Evolutionary conservation across 2,113 vertebrate genomes (phyloP).

Genomic region (Alethe castanea): DNA sequence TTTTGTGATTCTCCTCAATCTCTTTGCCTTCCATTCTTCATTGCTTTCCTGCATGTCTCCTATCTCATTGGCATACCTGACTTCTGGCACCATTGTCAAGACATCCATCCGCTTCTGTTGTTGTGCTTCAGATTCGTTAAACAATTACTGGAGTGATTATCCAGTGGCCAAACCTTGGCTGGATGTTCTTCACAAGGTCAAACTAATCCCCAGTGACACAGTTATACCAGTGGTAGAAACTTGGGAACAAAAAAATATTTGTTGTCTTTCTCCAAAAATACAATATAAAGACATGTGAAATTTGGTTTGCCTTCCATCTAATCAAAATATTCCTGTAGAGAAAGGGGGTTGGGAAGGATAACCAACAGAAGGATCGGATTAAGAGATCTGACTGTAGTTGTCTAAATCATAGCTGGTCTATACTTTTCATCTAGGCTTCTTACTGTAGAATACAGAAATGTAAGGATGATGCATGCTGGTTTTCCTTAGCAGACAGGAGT

Average conservation of each 20-base stretch:
- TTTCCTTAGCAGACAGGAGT: not conserved
- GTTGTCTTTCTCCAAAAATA: not conserved
- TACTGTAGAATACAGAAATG: not conserved
- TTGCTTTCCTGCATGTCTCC: not conserved
- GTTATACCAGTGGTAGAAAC: not conserved
- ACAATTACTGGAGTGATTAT: not conserved
- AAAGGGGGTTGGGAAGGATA: not conserved
- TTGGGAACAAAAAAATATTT: not conserved
- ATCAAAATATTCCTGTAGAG: not conserved
- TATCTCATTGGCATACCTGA: not conserved
- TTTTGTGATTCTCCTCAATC: not conserved
- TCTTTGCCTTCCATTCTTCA: not conserved
- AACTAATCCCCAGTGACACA: not conserved
- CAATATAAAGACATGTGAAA: not conserved
- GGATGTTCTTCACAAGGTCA: not conserved
- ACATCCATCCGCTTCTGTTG: not conserved
- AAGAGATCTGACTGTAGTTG: not conserved
- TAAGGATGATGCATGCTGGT: not conserved
- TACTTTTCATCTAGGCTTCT: not conserved
- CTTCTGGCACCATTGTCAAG: not conserved
- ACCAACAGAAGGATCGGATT: not conserved
- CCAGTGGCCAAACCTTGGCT: not conserved
- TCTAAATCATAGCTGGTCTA: not conserved
- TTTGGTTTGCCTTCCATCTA: not conserved
- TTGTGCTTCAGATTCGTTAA: not conserved